These are phyloP conservation scores for Abscondita cerata DNA, from an alignment of 2,888 invertebrate species.

Conservation along the genomic window DNA sequence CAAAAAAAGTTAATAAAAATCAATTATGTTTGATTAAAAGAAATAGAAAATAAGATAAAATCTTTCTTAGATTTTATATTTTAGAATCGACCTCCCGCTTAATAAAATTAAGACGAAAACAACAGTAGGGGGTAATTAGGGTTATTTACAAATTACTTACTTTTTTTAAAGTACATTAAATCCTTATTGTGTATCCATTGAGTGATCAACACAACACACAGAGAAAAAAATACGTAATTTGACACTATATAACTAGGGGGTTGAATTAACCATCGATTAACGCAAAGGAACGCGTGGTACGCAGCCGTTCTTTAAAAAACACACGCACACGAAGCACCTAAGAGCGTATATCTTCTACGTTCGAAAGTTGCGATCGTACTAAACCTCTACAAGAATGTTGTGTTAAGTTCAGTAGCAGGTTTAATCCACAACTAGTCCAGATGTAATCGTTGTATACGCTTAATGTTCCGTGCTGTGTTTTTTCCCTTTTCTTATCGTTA, in stretches of 20 bases:
- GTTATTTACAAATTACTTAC: no score
- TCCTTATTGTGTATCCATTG: conserved; percentile 5
- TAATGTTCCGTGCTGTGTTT: background rate
- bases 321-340: no score
- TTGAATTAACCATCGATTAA: no score
- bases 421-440: conserved; percentile 7
- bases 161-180: background rate
- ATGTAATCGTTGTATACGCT: background rate
- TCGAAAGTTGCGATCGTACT: conserved; percentile 1
- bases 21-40: no score
- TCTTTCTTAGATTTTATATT: no score
- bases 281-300: no score
- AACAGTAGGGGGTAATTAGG: background rate
- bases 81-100: no score
- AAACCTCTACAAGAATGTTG: conserved; percentile 1
- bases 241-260: no score
- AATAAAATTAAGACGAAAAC: conserved; percentile 5
- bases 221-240: background rate
- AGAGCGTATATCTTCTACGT: background rate
- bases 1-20: no score
- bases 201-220: conserved; percentile 5
- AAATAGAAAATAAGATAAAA: no score
- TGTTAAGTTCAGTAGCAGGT: conserved; percentile 7
- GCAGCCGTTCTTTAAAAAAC: no score
- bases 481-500: background rate